phyloP scores from a whole-genome alignment of 2,888 invertebrate species.

The Cerastis rubricosa region DNA sequence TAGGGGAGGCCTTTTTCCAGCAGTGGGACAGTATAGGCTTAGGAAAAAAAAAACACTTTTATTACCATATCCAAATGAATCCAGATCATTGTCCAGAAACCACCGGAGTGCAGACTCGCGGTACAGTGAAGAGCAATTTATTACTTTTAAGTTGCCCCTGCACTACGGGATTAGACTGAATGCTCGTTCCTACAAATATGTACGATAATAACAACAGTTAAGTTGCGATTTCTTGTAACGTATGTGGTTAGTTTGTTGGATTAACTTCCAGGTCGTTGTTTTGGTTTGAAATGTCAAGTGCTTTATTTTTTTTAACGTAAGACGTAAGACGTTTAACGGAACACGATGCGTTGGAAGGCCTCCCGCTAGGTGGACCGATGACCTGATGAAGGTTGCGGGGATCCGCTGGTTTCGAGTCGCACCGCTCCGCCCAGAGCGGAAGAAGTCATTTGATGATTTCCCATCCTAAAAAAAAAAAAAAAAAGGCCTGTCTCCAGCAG shows the following conservation, averaged over 20 bases:
- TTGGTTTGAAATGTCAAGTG: background rate
- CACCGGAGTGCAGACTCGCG: constrained; percentile 73
- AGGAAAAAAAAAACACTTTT: background rate
- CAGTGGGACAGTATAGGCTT: too few species aligned
- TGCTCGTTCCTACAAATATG: constrained; percentile 61
- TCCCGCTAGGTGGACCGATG: too few species aligned
- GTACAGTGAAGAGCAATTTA: constrained; percentile 80
- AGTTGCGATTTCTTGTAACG: constrained; percentile 40
- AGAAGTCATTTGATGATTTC: too few species aligned
- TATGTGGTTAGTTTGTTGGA: constrained; percentile 38
- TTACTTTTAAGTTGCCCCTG: constrained; percentile 76
- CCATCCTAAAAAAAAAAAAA: too few species aligned
- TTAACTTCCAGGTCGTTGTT: constrained; percentile 30
- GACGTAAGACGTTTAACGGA: too few species aligned
- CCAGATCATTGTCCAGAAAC: constrained; percentile 59
- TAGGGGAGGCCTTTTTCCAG: too few species aligned
- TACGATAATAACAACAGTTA: constrained; percentile 50
- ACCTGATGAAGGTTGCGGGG: too few species aligned
- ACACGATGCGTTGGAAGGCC: too few species aligned
- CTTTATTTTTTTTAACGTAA: background rate
- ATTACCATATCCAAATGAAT: constrained; percentile 46
- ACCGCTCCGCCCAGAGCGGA: too few species aligned
- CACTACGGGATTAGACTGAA: constrained; percentile 70
- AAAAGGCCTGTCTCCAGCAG: too few species aligned
- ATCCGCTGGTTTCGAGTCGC: too few species aligned